Percentiles rank a stretch among this genome's conserved stretches.
These are phyloP conservation scores for Oryzias dopingdopingensis DNA, from an alignment of 2,797 vertebrate genomes.

Conservation along the genomic window DNA sequence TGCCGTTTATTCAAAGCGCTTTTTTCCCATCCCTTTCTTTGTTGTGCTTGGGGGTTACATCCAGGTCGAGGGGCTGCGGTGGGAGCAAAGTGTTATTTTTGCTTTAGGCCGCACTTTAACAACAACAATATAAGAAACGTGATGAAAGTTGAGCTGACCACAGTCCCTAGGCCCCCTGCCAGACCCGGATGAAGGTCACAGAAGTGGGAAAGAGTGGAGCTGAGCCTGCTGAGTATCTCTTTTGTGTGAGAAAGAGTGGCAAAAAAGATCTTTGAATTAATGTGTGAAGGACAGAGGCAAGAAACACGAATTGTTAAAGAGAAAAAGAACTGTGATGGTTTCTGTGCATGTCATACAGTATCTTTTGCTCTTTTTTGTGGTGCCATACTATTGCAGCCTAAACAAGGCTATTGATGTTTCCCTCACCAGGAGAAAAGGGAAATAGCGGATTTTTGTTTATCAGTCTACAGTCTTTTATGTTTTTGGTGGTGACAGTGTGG, in stretches of 20 bases:
- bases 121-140: conserved; percentile 72
- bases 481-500: no score
- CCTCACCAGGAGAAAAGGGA: no score
- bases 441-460: no score
- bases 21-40: conserved; percentile 30
- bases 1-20: conserved; percentile 50
- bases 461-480: no score
- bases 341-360: background rate
- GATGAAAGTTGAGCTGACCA: conserved; percentile 71
- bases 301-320: background rate
- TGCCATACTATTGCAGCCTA: conserved; percentile 9
- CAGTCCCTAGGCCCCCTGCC: conserved; percentile 64
- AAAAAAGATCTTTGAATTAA: conserved; percentile 3
- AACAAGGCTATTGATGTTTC: no score
- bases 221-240: conserved; percentile 33
- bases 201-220: conserved; percentile 32
- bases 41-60: conserved; percentile 57
- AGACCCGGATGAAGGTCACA: conserved; percentile 62
- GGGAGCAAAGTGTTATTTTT: conserved; percentile 75
- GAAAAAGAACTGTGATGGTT: conserved; percentile 29
- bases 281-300: conserved; percentile 22
- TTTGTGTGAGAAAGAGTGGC: conserved; percentile 16
- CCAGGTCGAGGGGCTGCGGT: conserved; percentile 68
- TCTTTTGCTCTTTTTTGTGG: conserved; percentile 27
- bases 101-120: conserved; percentile 75